Base-by-base conservation (phyloP, 2,113 vertebrate species). In the Rhynchopsitta pachyrhyncha region DNA sequence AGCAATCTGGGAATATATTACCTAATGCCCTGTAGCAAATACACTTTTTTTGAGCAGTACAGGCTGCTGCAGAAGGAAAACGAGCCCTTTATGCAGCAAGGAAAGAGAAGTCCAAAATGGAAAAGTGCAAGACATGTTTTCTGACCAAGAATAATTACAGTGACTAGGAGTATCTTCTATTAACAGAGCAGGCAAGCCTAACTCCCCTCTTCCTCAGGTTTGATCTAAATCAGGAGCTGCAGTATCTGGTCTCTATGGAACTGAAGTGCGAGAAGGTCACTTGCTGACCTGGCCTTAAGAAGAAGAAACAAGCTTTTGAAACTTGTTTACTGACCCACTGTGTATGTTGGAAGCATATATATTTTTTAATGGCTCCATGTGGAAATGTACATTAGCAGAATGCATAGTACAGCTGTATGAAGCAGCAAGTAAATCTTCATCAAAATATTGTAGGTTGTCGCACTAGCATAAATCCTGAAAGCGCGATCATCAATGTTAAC, bases 1-100 rank as follows among this genome's bases (percentile, higher is more conserved):
- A 90, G 76, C 73, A 92, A 92, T 86, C 22, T 86, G 92, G 95
- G 93, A 94, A 93, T 97, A 93, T 78, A 88, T 83, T 94, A 90
- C 93, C 50, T 95, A 81, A 88, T 95, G 88, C 71, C 92, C 92
- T 92, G 35, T 92, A 94, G 92, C 93, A 96, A 91, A 88, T 90
- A 77, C 29, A 71, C 31, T 74, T 88, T 94, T 95, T 95, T 82
- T 78, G 82, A 93, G 35, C 2, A 0, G 83, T 70, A 70, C 13
- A 63, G 75, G 68, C 24, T 86, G 64, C 68, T 86, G 64, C 68
- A 80, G 60, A 71, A 69, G 60, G 73, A 85, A 96, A 90, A 91
- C 0, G 1, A 92, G 41, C 25, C 17, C 68, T 88, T 93, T 90
- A 60, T 55, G 24, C 35, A 13, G 64, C 55, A 74, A 66, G 37